Evolutionary conservation across 2,888 invertebrate genomes (phyloP).

Genomic region (Heliconius hortense): DNA sequence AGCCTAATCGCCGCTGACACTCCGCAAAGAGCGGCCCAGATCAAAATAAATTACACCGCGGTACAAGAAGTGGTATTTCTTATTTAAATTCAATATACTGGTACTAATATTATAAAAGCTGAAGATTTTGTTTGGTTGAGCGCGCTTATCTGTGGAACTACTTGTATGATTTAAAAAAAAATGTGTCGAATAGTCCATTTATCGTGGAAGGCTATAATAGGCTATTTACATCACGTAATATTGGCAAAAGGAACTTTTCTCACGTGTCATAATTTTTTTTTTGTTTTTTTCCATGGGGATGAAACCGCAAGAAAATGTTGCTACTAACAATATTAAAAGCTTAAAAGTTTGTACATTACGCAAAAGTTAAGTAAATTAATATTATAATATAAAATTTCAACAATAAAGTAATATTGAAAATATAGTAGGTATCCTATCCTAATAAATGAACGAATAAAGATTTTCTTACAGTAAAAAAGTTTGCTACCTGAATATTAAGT

Average conservation of each 20-base stretch:
- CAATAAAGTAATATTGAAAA: too few species aligned
- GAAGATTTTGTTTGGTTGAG: not conserved
- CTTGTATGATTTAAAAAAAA: not conserved
- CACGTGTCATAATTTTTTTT: too few species aligned
- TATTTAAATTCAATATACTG: not conserved
- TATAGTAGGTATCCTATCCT: too few species aligned
- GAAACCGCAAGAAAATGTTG: too few species aligned
- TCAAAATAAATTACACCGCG: conserved; percentile 27
- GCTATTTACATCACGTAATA: not conserved
- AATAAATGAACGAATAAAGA: too few species aligned
- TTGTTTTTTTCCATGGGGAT: too few species aligned
- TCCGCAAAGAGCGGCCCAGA: conserved; percentile 22
- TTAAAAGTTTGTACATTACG: too few species aligned
- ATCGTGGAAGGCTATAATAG: not conserved
- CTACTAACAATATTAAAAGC: too few species aligned
- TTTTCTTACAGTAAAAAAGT: too few species aligned
- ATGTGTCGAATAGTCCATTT: not conserved
- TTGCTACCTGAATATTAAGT: not conserved
- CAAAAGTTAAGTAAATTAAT: too few species aligned
- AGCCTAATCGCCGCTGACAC: conserved; percentile 34
- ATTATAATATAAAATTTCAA: too few species aligned
- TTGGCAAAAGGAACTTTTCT: too few species aligned
- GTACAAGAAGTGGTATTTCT: not conserved
- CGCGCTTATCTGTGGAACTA: not conserved
- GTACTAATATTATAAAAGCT: not conserved